Base-by-base conservation (phyloP, 2,797 vertebrate genomes). In the Hirundo rustica region DNA sequence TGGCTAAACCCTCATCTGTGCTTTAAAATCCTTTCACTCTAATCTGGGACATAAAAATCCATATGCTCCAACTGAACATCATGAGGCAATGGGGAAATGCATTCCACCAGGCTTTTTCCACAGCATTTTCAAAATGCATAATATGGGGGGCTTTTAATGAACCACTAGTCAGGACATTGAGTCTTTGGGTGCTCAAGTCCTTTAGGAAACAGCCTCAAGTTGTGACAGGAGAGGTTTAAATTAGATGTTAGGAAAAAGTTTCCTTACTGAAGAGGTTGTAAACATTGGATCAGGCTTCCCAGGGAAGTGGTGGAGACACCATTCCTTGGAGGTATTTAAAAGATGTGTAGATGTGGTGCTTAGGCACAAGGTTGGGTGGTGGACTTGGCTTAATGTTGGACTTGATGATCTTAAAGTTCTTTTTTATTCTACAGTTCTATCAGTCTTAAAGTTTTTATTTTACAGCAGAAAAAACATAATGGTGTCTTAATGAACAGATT, bases 21-120 rank as follows among this genome's bases (percentile, higher is more conserved):
- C 40, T 86, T 95, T 48, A 77, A 94, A 94, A 82, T 58, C 45
- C 47, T 89, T 89, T 93, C 45, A 11, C 48, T 92, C 51, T 92
- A 64, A 89, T 53, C 67, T 74, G 44, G 34, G 88, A 73, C 77
- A 54, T 88, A 91, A 95, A 95, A 88, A 42, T 23, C 60, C 44
- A 40, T 20, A 19, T 58, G 32, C 10, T 82, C 30, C 50, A 34
- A 30, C 38, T 74, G 30, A 86, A 10, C 17, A 55, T 25, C 0
- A 0, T 17, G 22, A 13, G 45, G 42, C 34, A 89, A 0, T 22
- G 36, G 18, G 38, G 47, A 38, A 86, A 42, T 0, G 2, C 60
- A 55, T 78, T 73, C 58, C 44, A 68, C 30, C 8, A 38, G 21
- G 10, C 2, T 21, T 60, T 88, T 71, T 51, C 29, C 15, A 2